phyloP scores from a whole-genome alignment of 2,888 invertebrate genomes.

The Dusona sp. region DNA sequence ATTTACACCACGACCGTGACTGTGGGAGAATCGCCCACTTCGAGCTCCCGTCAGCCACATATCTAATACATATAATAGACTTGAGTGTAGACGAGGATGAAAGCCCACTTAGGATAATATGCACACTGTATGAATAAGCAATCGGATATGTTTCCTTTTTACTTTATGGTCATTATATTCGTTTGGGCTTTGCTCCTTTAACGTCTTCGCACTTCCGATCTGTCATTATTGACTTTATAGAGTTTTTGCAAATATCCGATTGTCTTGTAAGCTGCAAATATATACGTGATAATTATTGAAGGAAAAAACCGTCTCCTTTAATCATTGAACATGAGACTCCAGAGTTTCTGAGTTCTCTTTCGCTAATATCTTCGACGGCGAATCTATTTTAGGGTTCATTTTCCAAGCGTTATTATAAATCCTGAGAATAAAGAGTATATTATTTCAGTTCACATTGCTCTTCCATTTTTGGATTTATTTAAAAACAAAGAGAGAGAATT shows the following conservation, averaged over 20 bases:
- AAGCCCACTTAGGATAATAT: neutral
- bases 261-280: too few relatives aligned
- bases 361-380: too few relatives aligned
- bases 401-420: neutral
- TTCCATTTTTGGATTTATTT: neutral
- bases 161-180: neutral
- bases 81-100: neutral
- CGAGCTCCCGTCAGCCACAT: constrained; percentile 43
- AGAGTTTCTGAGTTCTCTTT: too few relatives aligned
- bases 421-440: neutral
- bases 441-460: neutral
- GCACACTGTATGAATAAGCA: neutral
- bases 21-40: constrained; percentile 72
- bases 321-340: too few relatives aligned
- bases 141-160: neutral
- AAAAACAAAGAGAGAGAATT: neutral
- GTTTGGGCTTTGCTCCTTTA: too few relatives aligned
- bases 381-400: neutral
- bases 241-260: too few relatives aligned
- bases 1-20: constrained; percentile 69
- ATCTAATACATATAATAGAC: neutral
- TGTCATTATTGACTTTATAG: neutral
- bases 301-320: too few relatives aligned
- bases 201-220: neutral
- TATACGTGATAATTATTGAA: too few relatives aligned